Evolutionary conservation across 2,113 vertebrate species (phyloP), one percentile per base, ranked within the genome.

Genomic region (Nipponia nippon): DNA sequence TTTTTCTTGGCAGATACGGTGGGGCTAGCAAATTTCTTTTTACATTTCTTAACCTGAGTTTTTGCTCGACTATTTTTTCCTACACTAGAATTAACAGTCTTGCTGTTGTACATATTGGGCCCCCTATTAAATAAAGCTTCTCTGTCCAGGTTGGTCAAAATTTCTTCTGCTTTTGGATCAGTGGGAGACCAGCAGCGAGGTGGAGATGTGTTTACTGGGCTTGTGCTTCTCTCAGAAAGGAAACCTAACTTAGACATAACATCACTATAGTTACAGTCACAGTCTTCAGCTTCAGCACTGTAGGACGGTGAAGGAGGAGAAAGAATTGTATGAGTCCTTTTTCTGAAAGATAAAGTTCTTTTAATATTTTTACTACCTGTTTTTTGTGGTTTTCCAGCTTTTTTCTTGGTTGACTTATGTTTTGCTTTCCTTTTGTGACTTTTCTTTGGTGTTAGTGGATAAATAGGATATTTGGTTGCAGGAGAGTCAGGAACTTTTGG

Each of bases 131-230:
- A 98, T 91, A 97, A 79, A 90, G 97, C 77, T 95, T 99, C 98
- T 92, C 99, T 98, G 56, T 99, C 97, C 66, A 98, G 96, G 78
- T 98, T 98, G 83, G 98, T 97, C 47, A 98, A 95, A 71, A 98
- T 97, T 89, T 98, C 97, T 95, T 99, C 98, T 94, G 98, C 98
- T 91, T 98, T 98, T 80, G 99, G 98, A 93, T 99, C 99, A 95
- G 99, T 99, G 52, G 99, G 99, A 94, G 99, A 99, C 99, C 99
- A 99, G 97, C 99, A 99, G 32, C 99, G 99, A 95, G 99, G 99
- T 29, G 99, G 99, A 52, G 99, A 99, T 50, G 98, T 98, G 93
- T 99, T 98, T 94, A 98, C 76, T 21, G 99, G 99, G 97, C 99
- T 99, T 93, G 98, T 98, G 91, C 99, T 99, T 98, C 98, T 98